Evolutionary conservation across 1,140 invertebrate genomes (phyloP), one percentile per base, ranked within the genome.

Genomic region (Megalonaias nervosa): DNA sequence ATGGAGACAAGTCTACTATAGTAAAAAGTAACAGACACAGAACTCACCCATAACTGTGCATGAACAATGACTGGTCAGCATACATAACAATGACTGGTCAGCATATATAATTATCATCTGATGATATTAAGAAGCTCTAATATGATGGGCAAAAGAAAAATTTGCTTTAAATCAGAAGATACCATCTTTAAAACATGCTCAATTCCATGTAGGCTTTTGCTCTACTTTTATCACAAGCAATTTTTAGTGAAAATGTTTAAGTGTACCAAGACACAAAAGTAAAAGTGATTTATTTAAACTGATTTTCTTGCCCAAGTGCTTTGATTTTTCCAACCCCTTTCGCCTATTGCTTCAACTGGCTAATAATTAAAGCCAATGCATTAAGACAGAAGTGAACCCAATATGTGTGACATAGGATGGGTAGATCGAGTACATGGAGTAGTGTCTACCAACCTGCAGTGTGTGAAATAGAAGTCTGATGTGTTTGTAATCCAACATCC

Each of bases 401-500:
- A 23, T 14, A 9, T 31, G 4, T 15, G 1, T 67, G 5, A 12
- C 31, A 48, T n/a, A 19, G 65, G 23, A 48, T 13, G 55, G 16
- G 31, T 26, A 19, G n/a, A 26, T 67, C 21, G 70, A 31, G 61
- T 14, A 61, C 64, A 12, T 62, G 58, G 62, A 31, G 17, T 21
- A 1, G n/a, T 69, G 19, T n/a, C 38, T 23, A 4, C 71, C 68
- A 66, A 89, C 82, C 79, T 81, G 84, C 86, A 88, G 61, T 83
- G 81, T 23, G 81, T 81, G 0, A 71, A 61, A 9, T 83, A 60
- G 64, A 79, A 81, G 14, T 82, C 85, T 15, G 87, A 85, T 15
- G 68, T 62, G 0, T 74, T 74, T 48, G 77, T 75, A 11, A 85
- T 79, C 66, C 78, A 73, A 71, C 89, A 90, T 9, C 89, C 89